Conservation (phyloP, 1,140 invertebrate genomes). For the Trichomalopsis sarcophagae region DNA sequence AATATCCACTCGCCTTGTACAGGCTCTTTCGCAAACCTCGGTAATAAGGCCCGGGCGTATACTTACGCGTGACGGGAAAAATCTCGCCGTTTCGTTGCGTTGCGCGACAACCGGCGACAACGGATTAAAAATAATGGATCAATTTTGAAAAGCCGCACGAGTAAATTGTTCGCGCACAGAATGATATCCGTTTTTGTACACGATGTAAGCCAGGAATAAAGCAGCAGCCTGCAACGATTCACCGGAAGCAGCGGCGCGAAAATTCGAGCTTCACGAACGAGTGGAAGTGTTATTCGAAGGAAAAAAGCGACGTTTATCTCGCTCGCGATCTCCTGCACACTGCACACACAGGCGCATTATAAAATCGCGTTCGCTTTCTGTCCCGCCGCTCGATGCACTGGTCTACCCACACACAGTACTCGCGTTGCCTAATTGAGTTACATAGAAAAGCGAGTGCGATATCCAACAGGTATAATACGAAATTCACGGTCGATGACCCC, state of each 20-base stretch:
- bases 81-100: no score
- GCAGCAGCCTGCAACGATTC: background rate
- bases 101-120: no score
- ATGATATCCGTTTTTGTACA: background rate
- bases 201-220: no score
- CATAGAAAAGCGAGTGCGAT: background rate
- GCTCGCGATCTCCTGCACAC: background rate
- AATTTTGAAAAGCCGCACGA: background rate
- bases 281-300: background rate
- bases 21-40: background rate
- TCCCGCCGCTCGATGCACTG: background rate
- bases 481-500: constrained; percentile 63
- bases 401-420: background rate
- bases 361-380: constrained; percentile 7
- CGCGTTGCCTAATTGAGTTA: constrained; percentile 33
- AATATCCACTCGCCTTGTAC: background rate
- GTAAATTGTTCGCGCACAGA: background rate
- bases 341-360: background rate
- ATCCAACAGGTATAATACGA: constrained; percentile 57
- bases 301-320: background rate
- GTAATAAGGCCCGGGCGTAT: background rate
- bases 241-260: background rate
- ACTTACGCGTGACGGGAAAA: no score
- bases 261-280: constrained; percentile 11
- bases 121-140: no score